Evolutionary conservation across 2,113 vertebrate species (phyloP).

Genomic region (Maccullochella peelii): DNA sequence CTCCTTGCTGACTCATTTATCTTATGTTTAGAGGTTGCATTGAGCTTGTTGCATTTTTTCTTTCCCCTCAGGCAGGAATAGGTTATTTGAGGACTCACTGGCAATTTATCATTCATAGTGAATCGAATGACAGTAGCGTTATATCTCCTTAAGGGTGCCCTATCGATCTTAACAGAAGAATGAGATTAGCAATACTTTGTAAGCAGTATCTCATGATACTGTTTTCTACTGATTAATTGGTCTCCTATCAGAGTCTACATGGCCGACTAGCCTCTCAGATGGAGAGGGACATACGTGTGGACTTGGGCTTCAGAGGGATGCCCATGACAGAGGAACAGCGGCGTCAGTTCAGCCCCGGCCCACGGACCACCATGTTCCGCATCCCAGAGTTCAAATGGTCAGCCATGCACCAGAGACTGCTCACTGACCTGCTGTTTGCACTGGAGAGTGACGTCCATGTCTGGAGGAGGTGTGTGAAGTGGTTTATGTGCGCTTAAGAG

Average conservation of each 20-base stretch:
- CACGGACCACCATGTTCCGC: constrained; percentile 98
- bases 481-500: constrained; percentile 26
- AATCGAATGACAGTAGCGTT: constrained; percentile 8
- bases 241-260: constrained; percentile 87
- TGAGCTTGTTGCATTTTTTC: constrained; percentile 26
- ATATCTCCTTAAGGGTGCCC: constrained; percentile 21
- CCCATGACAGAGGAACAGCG: constrained; percentile 95
- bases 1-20: constrained; percentile 60
- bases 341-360: constrained; percentile 96
- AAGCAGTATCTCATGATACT: neutral
- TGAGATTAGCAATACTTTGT: constrained; percentile 5
- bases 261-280: constrained; percentile 86
- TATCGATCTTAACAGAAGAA: constrained; percentile 17
- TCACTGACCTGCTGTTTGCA: constrained; percentile 96
- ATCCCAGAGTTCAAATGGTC: constrained; percentile 99
- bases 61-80: neutral
- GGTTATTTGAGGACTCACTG: constrained; percentile 3
- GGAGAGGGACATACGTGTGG: constrained; percentile 91
- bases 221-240: constrained; percentile 21
- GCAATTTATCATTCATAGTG: constrained; percentile 36
- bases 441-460: constrained; percentile 98
- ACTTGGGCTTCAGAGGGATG: constrained; percentile 92
- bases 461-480: constrained; percentile 92
- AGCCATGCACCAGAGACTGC: constrained; percentile 95
- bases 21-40: constrained; percentile 34